Percentiles rank a stretch among this genome's conserved stretches.
These are phyloP conservation scores for Canis aureus DNA, from an alignment of 2,113 vertebrate species.

Conservation along the genomic window DNA sequence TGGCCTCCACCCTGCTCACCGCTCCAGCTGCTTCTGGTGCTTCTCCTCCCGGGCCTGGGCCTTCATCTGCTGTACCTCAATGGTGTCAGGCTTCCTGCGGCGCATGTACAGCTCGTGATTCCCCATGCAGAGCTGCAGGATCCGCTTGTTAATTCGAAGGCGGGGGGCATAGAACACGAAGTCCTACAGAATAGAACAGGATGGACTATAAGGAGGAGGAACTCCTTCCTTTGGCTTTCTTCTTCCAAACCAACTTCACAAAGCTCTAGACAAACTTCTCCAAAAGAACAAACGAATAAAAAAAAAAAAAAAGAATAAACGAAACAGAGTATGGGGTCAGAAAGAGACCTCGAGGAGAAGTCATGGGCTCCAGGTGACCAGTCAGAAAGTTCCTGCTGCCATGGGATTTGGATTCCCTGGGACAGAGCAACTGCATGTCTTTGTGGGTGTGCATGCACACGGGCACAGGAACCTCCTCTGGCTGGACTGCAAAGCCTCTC, in stretches of 20 bases:
- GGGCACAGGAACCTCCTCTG: rapidly evolving
- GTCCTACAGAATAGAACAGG: slow-evolving; percentile 88
- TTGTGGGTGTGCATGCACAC: rapidly evolving
- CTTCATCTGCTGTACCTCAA: slow-evolving; percentile 99
- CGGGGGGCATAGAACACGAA: slow-evolving; percentile 97
- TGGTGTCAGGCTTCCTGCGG: slow-evolving; percentile 96
- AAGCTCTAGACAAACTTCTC: background rate
- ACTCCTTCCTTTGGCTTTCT: rapidly evolving
- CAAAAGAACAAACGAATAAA: background rate
- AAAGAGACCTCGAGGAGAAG: background rate
- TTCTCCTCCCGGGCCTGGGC: slow-evolving; percentile 97
- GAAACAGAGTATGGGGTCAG: background rate
- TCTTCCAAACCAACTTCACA: no score
- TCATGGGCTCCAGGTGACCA: no score
- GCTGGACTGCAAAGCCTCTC: background rate
- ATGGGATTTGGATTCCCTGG: rapidly evolving
- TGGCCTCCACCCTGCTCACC: slow-evolving; percentile 80
- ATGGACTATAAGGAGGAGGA: rapidly evolving
- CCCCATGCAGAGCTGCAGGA: slow-evolving; percentile 98
- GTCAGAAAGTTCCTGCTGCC: background rate
- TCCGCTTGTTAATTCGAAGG: slow-evolving; percentile 97
- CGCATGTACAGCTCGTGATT: slow-evolving; percentile 99
- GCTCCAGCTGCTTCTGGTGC: slow-evolving; percentile 94
- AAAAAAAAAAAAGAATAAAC: background rate
- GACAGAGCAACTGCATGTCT: background rate